These are phyloP conservation scores for Diuraphis noxia DNA, from an alignment of 1,140 invertebrate genomes.

Conservation along the genomic window DNA sequence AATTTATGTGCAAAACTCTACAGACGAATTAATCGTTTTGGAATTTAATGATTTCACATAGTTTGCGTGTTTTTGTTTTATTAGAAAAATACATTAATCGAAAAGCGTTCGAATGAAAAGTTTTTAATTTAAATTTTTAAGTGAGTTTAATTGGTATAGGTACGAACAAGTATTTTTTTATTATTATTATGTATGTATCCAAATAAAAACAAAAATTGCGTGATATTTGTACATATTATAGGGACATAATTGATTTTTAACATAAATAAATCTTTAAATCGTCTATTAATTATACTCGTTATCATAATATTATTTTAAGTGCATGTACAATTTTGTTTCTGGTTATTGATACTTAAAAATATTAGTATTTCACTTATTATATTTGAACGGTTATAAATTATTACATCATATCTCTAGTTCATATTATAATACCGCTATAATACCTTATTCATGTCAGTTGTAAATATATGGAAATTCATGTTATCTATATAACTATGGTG, in stretches of 20 bases:
- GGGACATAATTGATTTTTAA: background rate
- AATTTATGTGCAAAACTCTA: background rate
- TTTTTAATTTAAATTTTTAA: background rate
- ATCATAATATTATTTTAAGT: background rate
- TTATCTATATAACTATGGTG: conserved; percentile 1
- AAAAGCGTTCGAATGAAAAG: background rate
- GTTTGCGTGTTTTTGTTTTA: background rate
- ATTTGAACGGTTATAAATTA: background rate
- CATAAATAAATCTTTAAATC: background rate
- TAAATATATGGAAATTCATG: background rate
- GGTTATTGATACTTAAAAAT: background rate
- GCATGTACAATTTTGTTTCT: background rate
- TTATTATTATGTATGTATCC: background rate
- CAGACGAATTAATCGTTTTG: background rate
- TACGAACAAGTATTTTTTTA: background rate
- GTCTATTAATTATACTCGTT: background rate
- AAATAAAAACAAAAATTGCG: background rate
- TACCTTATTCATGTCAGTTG: background rate
- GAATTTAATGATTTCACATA: background rate
- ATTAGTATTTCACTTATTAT: background rate
- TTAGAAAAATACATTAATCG: background rate
- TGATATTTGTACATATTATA: background rate
- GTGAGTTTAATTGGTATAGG: background rate
- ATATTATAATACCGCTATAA: background rate
- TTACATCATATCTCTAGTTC: background rate